Conservation (phyloP, 1,140 invertebrate species). For the Panagrolaimus sp. region DNA sequence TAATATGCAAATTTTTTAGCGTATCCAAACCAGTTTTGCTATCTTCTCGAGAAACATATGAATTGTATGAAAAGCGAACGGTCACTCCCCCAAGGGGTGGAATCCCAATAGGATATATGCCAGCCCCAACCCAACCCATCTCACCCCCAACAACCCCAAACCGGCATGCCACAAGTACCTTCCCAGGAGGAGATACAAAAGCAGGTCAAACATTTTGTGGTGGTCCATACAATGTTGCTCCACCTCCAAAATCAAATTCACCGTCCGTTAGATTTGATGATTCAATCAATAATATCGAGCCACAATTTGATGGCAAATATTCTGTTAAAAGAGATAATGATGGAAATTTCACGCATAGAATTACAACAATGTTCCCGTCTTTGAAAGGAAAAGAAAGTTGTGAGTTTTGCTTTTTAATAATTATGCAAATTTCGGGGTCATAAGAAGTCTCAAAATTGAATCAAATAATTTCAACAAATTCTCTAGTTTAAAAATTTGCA, state of each 20-base stretch:
- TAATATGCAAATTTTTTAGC: neutral
- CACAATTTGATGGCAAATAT: neutral
- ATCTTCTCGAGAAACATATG: conserved; percentile 14
- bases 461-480: no score
- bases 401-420: neutral
- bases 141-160: neutral
- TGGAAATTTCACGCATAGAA: no score
- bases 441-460: no score
- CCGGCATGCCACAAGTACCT: neutral
- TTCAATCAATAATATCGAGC: neutral
- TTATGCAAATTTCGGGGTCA: no score
- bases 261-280: conserved; percentile 1
- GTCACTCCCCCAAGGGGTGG: neutral
- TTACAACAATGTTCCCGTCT: no score
- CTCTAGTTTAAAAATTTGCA: no score
- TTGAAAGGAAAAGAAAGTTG: neutral
- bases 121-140: neutral
- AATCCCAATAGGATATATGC: no score
- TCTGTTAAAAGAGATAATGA: neutral
- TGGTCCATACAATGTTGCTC: neutral
- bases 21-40: conserved; percentile 2
- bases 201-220: conserved; percentile 5
- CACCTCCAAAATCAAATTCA: neutral
- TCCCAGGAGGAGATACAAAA: neutral
- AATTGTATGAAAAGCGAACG: conserved; percentile 11